phyloP scores from a whole-genome alignment of 2,797 vertebrate species.

The Masticophis lateralis region DNA sequence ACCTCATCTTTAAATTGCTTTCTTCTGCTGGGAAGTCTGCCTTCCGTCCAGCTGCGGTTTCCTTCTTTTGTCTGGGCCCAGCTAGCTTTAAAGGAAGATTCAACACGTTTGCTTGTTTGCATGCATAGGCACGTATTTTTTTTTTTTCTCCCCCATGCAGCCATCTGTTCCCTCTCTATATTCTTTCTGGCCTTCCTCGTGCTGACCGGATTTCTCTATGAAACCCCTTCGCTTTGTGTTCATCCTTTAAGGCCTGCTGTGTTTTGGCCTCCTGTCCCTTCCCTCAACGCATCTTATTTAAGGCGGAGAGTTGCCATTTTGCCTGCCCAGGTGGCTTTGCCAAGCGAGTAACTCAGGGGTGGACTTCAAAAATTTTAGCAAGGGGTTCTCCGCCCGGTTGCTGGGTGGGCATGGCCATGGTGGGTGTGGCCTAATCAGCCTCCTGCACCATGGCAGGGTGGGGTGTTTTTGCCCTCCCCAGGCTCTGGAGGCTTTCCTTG shows the following conservation, averaged over 20 bases:
- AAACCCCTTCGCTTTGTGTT: background rate
- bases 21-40: background rate
- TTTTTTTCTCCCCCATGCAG: background rate
- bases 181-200: background rate
- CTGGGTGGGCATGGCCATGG: too few species aligned
- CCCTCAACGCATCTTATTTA: background rate
- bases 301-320: background rate
- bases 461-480: too few species aligned
- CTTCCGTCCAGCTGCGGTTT: background rate
- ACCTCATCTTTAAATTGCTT: background rate
- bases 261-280: background rate
- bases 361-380: too few species aligned
- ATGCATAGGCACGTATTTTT: background rate
- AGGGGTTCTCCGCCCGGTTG: too few species aligned
- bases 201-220: background rate
- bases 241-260: conserved; percentile 5
- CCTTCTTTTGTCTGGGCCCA: background rate
- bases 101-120: background rate
- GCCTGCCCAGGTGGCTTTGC: background rate
- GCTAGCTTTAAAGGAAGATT: background rate
- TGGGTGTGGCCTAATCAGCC: too few species aligned
- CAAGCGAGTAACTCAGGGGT: background rate
- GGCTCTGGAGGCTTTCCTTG: too few species aligned
- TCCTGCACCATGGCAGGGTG: too few species aligned
- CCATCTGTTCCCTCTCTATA: conserved; percentile 1